Percentiles rank a stretch among this genome's conserved stretches.
These are phyloP conservation scores for Temnothorax curvispinosus DNA, from an alignment of 1,140 invertebrate genomes.

Conservation along the genomic window DNA sequence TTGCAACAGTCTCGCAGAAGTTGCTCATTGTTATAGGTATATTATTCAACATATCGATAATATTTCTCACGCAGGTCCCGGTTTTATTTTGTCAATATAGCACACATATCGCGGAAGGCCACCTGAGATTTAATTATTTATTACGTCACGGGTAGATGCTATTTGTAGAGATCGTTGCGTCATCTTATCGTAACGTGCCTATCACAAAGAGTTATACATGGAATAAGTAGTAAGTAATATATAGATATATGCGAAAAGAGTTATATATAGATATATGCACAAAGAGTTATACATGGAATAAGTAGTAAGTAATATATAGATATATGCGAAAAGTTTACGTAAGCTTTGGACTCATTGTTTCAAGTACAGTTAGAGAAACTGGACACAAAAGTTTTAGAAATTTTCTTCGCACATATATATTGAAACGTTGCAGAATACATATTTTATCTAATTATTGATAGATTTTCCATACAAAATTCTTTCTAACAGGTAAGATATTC, in stretches of 20 bases:
- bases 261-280: not conserved
- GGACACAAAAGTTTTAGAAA: not conserved
- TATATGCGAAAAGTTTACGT: not conserved
- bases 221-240: not conserved
- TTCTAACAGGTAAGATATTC: no score
- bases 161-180: not conserved
- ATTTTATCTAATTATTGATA: no score
- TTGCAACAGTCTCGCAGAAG: not conserved
- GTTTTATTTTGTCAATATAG: constrained; percentile 8
- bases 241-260: not conserved
- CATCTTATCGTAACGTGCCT: not conserved
- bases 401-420: not conserved
- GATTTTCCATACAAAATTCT: no score
- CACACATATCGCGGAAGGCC: not conserved
- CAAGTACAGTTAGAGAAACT: not conserved
- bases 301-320: not conserved
- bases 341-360: not conserved
- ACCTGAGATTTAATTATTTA: not conserved
- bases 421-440: not conserved
- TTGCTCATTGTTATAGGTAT: not conserved
- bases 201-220: not conserved
- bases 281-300: not conserved
- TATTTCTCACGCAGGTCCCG: not conserved
- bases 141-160: not conserved
- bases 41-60: not conserved